Conservation (phyloP, 2,888 invertebrate species). For the Poecilobothrus nobilitatus region DNA sequence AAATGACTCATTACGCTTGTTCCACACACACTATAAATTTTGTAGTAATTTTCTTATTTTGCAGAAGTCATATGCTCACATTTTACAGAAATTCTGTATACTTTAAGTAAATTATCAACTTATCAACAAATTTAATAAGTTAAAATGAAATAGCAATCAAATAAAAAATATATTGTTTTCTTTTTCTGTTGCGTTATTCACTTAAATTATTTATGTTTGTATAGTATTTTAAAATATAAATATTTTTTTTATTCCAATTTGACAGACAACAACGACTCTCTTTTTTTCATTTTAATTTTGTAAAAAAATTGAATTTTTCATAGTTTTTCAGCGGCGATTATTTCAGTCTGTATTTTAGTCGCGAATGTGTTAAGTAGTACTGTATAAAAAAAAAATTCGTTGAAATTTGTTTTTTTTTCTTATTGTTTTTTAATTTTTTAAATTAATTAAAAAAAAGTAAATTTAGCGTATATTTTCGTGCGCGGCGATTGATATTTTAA, state of each 20-base stretch:
- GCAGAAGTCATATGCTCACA: too few relatives aligned
- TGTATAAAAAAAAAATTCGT: not conserved
- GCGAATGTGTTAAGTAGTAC: slow-evolving; percentile 4
- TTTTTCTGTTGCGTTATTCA: slow-evolving; percentile 1
- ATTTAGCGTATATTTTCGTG: too few relatives aligned
- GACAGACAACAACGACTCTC: not conserved
- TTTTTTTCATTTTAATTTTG: not conserved
- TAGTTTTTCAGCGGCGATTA: not conserved
- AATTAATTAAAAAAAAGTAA: too few relatives aligned
- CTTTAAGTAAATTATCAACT: too few relatives aligned
- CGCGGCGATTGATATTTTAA: too few relatives aligned
- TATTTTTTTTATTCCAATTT: not conserved
- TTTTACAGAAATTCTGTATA: too few relatives aligned
- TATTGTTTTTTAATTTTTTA: not conserved
- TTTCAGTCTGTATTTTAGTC: slow-evolving; percentile 1
- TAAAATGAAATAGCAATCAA: not conserved
- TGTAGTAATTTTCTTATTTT: too few relatives aligned
- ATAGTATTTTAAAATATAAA: too few relatives aligned
- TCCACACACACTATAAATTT: too few relatives aligned
- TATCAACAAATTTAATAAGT: too few relatives aligned
- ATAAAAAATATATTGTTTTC: not conserved
- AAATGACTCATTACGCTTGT: too few relatives aligned
- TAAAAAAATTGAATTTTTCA: not conserved
- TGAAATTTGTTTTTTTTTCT: not conserved
- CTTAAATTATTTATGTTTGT: not conserved